These are phyloP conservation scores for Nudaria mundana DNA, from an alignment of 2,888 invertebrate species.

Conservation along the genomic window DNA sequence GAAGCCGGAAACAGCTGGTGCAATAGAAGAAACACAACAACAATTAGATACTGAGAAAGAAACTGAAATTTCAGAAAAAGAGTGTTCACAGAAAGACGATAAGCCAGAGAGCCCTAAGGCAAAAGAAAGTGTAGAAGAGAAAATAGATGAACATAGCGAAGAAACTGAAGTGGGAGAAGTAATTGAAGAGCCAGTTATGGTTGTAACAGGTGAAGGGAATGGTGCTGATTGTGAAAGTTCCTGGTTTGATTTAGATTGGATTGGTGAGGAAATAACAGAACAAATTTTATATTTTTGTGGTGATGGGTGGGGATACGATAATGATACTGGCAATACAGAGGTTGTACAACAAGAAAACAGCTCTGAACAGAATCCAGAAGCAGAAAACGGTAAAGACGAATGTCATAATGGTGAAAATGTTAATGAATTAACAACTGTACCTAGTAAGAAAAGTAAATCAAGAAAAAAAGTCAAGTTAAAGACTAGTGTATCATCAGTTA, in stretches of 20 bases:
- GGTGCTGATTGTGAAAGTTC: conserved; percentile 84
- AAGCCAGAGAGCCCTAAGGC: conserved; percentile 2
- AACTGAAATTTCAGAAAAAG: conserved; percentile 5
- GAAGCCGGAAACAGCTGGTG: conserved; percentile 10
- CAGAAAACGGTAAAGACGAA: conserved; percentile 59
- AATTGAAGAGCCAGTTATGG: conserved; percentile 87
- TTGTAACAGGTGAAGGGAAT: conserved; percentile 85
- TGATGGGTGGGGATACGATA: conserved; percentile 86
- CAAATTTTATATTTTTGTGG: conserved; percentile 85
- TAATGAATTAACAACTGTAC: conserved; percentile 43
- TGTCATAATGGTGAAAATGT: conserved; percentile 63
- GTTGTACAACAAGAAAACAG: conserved; percentile 48
- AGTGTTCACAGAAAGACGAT: conserved; percentile 2
- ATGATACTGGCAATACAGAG: conserved; percentile 86
- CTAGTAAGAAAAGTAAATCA: conserved; percentile 54
- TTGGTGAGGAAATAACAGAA: conserved; percentile 89
- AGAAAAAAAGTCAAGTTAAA: conserved; percentile 56
- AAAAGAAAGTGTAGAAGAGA: conserved; percentile 1
- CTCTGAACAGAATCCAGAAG: conserved; percentile 46
- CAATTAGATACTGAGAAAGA: conserved; percentile 2
- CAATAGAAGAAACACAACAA: conserved; percentile 7
- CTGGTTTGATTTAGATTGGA: conserved; percentile 40
- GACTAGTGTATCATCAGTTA: conserved; percentile 47
- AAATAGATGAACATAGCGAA: conserved; percentile 17
- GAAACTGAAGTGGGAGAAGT: conserved; percentile 77